Base-by-base conservation (phyloP, 2,113 vertebrate genomes). In the Mesembrinibis cayennensis region DNA sequence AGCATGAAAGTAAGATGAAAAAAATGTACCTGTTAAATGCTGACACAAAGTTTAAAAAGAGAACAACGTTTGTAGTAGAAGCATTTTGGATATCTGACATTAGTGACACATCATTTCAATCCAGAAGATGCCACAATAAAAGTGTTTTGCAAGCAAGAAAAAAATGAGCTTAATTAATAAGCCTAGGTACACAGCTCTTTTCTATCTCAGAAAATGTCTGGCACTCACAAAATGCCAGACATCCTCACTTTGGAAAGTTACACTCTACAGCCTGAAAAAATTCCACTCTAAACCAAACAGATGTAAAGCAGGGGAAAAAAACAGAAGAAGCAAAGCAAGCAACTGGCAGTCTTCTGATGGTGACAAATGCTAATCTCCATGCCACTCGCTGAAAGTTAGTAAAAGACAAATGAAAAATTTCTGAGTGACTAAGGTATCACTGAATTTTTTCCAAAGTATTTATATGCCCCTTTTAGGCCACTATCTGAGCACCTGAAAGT, bases 171-270 rank as follows among this genome's bases (percentile, higher is more conserved):
- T 92, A 67, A 87, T 95, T 78, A 92, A 36, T 40, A 36, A 84
- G 77, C 44, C 29, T 47, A 92, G 2, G 2, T 87, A 81, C 61
- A 84, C 19, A 82, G 47, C 30, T 91, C 86, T 85, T 18, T 73
- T 63, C 61, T 55, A 40, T 36, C 76, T 89, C 72, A 73, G 82
- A 90, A 95, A 78, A 89, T 14, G 80, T 63, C 80, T 93, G 82
- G 86, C 88, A 77, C 85, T 86, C 79, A 74, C 59, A 76, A 96
- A 95, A 94, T 87, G 67, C 67, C 90, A 95, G 86, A 71, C 55
- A 70, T 15, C 7, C 74, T 93, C 90, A 78, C 81, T 82, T 78
- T 73, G 36, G 40, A 69, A 89, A 95, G 55, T 71, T 72, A 93
- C 21, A 72, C 14, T 87, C 44, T 47, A 82, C 74, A 82, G 81